Conservation (phyloP, 2,113 vertebrate genomes). For the Glaucidium brasilianum region DNA sequence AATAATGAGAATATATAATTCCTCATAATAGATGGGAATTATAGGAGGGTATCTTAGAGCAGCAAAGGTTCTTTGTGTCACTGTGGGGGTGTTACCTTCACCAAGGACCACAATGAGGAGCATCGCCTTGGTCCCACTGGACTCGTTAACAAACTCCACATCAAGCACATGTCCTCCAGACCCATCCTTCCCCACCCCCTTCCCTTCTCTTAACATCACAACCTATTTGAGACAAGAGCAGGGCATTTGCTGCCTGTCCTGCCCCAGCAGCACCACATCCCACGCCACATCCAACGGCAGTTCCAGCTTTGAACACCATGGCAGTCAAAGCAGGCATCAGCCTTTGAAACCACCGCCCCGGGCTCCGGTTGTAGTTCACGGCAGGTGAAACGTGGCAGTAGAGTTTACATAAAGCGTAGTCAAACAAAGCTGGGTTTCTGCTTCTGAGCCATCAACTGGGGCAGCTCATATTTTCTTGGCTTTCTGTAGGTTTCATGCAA, state of each 20-base stretch:
- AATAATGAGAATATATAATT: not conserved
- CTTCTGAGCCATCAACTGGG: not conserved
- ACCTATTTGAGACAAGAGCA: accelerated
- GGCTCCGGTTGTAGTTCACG: not conserved
- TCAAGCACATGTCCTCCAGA: accelerated
- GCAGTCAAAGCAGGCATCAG: not conserved
- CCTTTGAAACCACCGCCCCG: not conserved
- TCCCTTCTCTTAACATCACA: not conserved
- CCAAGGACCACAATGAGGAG: not conserved
- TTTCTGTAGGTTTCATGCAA: not conserved
- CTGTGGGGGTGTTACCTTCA: not conserved
- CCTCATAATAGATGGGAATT: not conserved
- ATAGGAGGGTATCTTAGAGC: not conserved
- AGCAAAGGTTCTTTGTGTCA: not conserved
- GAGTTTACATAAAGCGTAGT: not conserved
- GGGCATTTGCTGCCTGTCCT: not conserved
- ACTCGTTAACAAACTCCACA: accelerated
- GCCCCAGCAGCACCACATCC: not conserved
- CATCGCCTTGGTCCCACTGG: not conserved
- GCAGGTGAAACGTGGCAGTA: not conserved
- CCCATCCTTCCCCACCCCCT: not conserved
- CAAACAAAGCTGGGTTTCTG: not conserved
- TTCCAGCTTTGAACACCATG: not conserved
- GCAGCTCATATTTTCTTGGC: not conserved
- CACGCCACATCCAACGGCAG: not conserved